A percentile compares a stretch with the other conserved stretches of the same genome.
Evolutionary conservation across 2,113 vertebrate genomes (phyloP).

Genomic region (Tonatia bakeri): DNA sequence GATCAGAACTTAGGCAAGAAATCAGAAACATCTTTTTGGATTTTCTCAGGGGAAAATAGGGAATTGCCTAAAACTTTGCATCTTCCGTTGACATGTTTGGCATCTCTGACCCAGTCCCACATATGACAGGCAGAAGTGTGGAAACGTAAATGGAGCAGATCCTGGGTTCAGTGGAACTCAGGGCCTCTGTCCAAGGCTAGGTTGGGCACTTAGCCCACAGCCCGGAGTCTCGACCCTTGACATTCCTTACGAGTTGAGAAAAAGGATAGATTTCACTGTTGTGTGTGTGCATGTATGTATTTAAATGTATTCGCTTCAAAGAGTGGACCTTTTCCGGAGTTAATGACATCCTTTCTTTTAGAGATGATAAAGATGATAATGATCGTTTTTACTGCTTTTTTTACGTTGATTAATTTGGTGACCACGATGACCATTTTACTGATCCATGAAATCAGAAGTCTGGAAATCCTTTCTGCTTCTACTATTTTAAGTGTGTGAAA

Average conservation of each 20-base stretch:
- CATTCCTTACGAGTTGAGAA: neutral
- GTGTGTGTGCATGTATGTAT: neutral
- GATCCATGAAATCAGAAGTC: neutral
- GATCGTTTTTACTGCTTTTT: neutral
- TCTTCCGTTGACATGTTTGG: neutral
- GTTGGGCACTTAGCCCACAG: neutral
- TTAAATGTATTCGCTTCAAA: neutral
- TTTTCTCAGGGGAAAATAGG: neutral
- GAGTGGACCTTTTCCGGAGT: neutral
- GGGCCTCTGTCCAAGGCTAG: neutral
- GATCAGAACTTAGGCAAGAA: neutral
- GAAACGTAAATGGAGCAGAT: neutral
- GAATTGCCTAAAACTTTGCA: neutral
- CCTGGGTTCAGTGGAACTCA: neutral
- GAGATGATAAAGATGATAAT: neutral
- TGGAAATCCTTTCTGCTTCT: neutral
- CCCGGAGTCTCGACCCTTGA: neutral
- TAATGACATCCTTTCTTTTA: neutral
- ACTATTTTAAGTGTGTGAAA: neutral
- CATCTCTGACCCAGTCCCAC: neutral
- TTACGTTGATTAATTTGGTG: neutral
- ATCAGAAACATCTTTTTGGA: neutral
- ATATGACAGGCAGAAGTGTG: neutral
- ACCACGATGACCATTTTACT: neutral
- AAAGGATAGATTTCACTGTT: neutral